Evolutionary conservation across 2,888 invertebrate genomes (phyloP).

Genomic region (Stenotaenia linearis): DNA sequence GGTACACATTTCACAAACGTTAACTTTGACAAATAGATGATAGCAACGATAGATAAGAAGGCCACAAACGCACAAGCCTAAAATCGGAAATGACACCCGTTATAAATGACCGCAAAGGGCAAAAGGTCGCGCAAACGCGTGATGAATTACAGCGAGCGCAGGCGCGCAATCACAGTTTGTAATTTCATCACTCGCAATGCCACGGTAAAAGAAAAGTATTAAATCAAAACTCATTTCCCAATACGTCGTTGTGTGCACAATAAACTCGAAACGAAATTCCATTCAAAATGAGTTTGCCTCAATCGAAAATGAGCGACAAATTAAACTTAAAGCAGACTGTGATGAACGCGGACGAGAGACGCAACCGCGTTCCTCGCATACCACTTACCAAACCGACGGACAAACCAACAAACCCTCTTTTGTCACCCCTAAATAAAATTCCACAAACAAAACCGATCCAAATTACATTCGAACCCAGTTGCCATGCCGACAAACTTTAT

Average conservation of each 20-base stretch:
- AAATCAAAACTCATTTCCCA: constrained; percentile 22
- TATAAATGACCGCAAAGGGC: constrained; percentile 9
- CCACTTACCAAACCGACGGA: neutral
- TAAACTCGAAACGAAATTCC: neutral
- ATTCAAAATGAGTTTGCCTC: neutral
- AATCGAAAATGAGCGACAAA: neutral
- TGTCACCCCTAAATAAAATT: constrained; percentile 16
- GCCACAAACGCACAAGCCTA: constrained; percentile 16
- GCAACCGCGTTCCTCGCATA: neutral
- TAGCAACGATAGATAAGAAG: constrained; percentile 5
- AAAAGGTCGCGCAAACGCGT: constrained; percentile 10
- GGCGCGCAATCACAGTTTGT: constrained; percentile 11
- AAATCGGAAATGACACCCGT: constrained; percentile 22
- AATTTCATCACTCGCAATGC: constrained; percentile 3
- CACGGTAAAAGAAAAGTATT: neutral
- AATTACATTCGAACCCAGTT: constrained; percentile 9
- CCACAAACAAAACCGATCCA: constrained; percentile 24
- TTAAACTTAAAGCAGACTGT: constrained; percentile 20
- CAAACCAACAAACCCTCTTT: constrained; percentile 26
- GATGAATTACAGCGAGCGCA: neutral
- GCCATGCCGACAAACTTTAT: constrained; percentile 1
- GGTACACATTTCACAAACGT: constrained; percentile 19
- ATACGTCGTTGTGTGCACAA: neutral
- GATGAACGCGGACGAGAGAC: neutral
- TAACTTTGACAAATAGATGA: constrained; percentile 24